phyloP scores from a whole-genome alignment of 2,113 vertebrate genomes.

The Diphyllodes magnificus region DNA sequence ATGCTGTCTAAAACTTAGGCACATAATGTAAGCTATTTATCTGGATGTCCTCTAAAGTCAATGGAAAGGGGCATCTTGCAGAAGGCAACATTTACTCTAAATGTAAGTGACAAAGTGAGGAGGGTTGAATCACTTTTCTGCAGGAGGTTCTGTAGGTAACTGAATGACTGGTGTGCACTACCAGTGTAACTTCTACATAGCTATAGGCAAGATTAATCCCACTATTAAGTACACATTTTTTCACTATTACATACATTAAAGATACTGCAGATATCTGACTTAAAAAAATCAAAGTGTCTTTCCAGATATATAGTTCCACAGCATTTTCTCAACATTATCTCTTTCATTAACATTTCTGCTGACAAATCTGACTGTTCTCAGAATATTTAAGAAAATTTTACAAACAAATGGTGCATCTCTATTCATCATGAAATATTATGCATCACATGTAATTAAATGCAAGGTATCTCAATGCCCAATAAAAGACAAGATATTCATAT shows the following conservation, averaged over 20 bases:
- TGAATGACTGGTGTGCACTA: neutral
- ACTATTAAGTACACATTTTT: neutral
- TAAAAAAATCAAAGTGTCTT: neutral
- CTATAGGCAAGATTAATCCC: neutral
- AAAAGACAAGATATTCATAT: neutral
- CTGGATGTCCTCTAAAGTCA: neutral
- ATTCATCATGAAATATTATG: neutral
- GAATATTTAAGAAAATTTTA: neutral
- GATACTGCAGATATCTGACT: neutral
- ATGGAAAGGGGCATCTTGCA: neutral
- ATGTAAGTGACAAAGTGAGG: neutral
- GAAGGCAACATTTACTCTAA: neutral
- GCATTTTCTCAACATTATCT: neutral
- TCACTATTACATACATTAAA: neutral
- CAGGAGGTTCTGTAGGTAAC: neutral
- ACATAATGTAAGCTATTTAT: neutral
- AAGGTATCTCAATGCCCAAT: neutral
- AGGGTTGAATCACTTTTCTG: neutral
- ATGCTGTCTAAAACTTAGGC: neutral
- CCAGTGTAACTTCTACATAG: neutral
- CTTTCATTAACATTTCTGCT: neutral
- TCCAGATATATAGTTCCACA: neutral
- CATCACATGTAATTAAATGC: neutral
- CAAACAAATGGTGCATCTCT: neutral
- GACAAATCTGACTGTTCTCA: neutral